phyloP scores from a whole-genome alignment of 1,140 invertebrate species.

The Drosophila kohkoa region DNA sequence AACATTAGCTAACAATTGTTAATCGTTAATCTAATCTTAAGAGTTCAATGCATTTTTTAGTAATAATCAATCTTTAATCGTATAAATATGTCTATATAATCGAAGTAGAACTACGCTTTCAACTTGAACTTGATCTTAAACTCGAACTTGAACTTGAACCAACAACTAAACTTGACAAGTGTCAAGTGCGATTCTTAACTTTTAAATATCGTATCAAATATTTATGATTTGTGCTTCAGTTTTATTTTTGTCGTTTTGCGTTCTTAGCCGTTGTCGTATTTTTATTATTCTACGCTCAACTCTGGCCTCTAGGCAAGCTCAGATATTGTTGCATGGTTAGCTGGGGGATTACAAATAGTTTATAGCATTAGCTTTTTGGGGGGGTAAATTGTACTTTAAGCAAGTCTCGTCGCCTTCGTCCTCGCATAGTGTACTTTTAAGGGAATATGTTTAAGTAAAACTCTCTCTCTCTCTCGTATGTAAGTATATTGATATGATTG shows the following conservation, averaged over 20 bases:
- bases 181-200: slow-evolving; percentile 15
- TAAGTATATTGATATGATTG: slow-evolving; percentile 26
- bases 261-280: slow-evolving; percentile 4
- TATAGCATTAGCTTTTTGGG: slow-evolving; percentile 7
- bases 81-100: slow-evolving; percentile 12
- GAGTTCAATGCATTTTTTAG: slow-evolving; percentile 56
- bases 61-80: slow-evolving; percentile 18
- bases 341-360: neutral
- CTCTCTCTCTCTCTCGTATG: slow-evolving; percentile 17
- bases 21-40: slow-evolving; percentile 50
- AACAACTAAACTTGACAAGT: slow-evolving; percentile 4
- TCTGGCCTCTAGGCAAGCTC: slow-evolving; percentile 18
- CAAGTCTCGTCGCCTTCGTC: slow-evolving; percentile 5
- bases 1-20: slow-evolving; percentile 51
- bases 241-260: neutral
- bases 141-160: slow-evolving; percentile 18
- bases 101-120: slow-evolving; percentile 38
- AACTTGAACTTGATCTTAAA: slow-evolving; percentile 6
- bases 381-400: neutral
- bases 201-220: neutral
- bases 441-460: slow-evolving; percentile 37
- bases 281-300: slow-evolving; percentile 10
- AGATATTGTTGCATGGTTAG: slow-evolving; percentile 32
- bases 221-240: neutral
- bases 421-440: neutral